Evolutionary conservation across 2,888 invertebrate genomes (phyloP).

Genomic region (Empis livida): DNA sequence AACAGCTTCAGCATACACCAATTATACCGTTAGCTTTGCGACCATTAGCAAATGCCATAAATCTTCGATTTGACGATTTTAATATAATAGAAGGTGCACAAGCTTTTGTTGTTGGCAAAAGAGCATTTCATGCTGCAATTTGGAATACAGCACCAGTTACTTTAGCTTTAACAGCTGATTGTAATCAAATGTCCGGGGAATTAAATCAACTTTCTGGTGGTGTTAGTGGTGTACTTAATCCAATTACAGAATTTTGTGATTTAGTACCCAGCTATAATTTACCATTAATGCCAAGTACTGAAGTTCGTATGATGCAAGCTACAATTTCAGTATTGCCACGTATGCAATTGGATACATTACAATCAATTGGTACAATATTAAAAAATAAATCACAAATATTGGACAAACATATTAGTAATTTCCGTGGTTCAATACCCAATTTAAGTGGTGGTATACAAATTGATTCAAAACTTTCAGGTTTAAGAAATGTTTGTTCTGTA

Average conservation of each 20-base stretch:
- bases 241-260: slow-evolving; percentile 71
- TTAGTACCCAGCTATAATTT: slow-evolving; percentile 57
- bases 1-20: slow-evolving; percentile 55
- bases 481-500: slow-evolving; percentile 41
- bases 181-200: slow-evolving; percentile 41
- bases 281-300: slow-evolving; percentile 40
- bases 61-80: slow-evolving; percentile 63
- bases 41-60: slow-evolving; percentile 57
- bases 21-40: slow-evolving; percentile 54
- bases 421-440: slow-evolving; percentile 36
- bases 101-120: slow-evolving; percentile 49
- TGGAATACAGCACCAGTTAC: slow-evolving; percentile 61
- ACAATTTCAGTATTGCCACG: slow-evolving; percentile 63
- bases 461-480: slow-evolving; percentile 9
- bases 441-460: slow-evolving; percentile 29
- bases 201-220: slow-evolving; percentile 49
- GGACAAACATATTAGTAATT: slow-evolving; percentile 33
- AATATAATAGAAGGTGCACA: slow-evolving; percentile 42
- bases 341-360: slow-evolving; percentile 60
- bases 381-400: slow-evolving; percentile 41
- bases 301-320: slow-evolving; percentile 58
- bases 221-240: slow-evolving; percentile 53
- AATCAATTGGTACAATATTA: slow-evolving; percentile 51
- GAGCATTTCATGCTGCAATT: slow-evolving; percentile 61
- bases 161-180: slow-evolving; percentile 48